Base-by-base conservation (phyloP, 2,888 invertebrate species). In the Pristionchus arcanus region DNA sequence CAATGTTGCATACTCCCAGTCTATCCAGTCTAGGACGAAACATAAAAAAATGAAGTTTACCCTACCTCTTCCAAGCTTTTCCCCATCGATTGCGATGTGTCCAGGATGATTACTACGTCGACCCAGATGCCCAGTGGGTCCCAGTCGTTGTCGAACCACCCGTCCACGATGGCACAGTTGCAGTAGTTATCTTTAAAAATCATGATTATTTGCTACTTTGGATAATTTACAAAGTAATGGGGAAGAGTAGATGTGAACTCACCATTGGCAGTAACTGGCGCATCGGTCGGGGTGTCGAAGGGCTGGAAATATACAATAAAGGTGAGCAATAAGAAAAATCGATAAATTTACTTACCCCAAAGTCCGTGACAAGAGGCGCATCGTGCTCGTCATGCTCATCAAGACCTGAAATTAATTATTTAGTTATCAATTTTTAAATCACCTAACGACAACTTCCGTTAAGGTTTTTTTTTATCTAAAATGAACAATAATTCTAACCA, bases 31-130 rank as follows among this genome's bases (percentile, higher is more conserved):
- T 63, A 19, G 7, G 63, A 21, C n/a, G 19, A 63, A 63, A 15
- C 25, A 15, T 15, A 7, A 7, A 7, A 15, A 25, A 7, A 25
- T n/a, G 15, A 31, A 11, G 5, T 11, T 19, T 16, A n/a, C 5
- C 7, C 16, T 53, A 83, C 83, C 83, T 83, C 83, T 9, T 83
- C 83, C 83, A 83, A 55, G 55, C 83, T 83, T 4, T 53, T n/a
- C 4, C 83, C 83, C 83, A 83, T 83, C 5, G 83, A 83, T 28
- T 49, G 1, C 16, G 83, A 83, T 7, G 83, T 83, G 55, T 83
- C 83, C 31, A 83, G 83, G 9, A 83, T 49, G 53, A 83, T 83
- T 19, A 83, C 28, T 0, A 81, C 81, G 49, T 81, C 81, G 49
- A 81, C 81, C 81, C 81, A 81, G 49, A 81, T 81, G 3, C 28